Evolutionary conservation across 2,797 vertebrate genomes (phyloP), one percentile per base, ranked within the genome.

Genomic region (Macropus fuliginosus): DNA sequence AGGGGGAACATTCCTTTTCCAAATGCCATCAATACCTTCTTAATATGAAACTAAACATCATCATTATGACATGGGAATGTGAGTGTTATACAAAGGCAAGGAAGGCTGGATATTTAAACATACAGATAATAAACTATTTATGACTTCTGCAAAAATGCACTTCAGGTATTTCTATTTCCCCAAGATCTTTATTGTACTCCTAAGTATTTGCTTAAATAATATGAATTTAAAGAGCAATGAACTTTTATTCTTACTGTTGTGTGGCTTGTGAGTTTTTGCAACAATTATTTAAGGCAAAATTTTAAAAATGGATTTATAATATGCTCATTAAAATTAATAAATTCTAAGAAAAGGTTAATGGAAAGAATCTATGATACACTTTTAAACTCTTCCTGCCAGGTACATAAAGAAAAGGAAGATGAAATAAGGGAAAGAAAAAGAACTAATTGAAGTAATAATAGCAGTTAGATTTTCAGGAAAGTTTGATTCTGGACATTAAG

Each of bases 311-410:
- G 3, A 1, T 94, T 95, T 81, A 12, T 90, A 3, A 27, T 8
- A 34, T 56, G 11, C 46, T 40, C 31, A 29, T 54, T 94, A 34
- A 55, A 81, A 29, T 21, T 81, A 31, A 28, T 54, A 10, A 31
- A 90, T 90, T 96, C 92, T 54, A 95, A 46, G 54, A 93, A 81
- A 8, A 81, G 9, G 46, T 93, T 59, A 66, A 11, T 91, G 81
- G 50, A 50, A 21, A 28, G 52, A 90, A 52, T 1, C 13, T 18
- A 54, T 28, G 46, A 4, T n/a, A 28, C 14, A 12, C 89, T 2
- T 50, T 90, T 54, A 27, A 52, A 12, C 24, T 90, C 28, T 31
- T 29, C 29, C n/a, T 89, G n/a, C 24, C 29, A 52, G 27, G 52
- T 54, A 90, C 24, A 50, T 12, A 50, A 50, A 54, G 46, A 52